These are phyloP conservation scores for Plagodis pulveraria DNA, from an alignment of 2,888 invertebrate genomes.

Conservation along the genomic window DNA sequence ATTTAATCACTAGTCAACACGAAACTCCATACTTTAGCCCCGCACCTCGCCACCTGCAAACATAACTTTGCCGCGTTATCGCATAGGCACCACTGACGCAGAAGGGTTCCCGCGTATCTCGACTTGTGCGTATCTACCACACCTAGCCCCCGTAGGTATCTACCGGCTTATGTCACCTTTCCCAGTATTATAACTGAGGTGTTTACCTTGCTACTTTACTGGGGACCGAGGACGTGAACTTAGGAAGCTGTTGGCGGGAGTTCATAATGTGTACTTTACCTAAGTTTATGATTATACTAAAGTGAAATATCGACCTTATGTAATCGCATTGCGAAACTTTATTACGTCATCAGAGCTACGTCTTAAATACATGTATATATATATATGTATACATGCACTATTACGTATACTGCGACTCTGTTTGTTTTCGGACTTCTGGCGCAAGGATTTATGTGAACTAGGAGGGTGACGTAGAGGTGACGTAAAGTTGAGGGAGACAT, in stretches of 20 bases:
- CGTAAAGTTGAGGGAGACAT: slow-evolving; percentile 25
- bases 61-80: slow-evolving; percentile 5
- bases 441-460: slow-evolving; percentile 21
- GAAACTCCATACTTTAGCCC: not conserved
- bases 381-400: no score
- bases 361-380: not conserved
- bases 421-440: slow-evolving; percentile 13
- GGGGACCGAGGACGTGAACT: slow-evolving; percentile 1
- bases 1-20: no score
- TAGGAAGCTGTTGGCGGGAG: slow-evolving; percentile 6
- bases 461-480: slow-evolving; percentile 12
- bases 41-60: slow-evolving; percentile 4
- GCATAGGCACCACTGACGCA: slow-evolving; percentile 2
- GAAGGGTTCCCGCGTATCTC: slow-evolving; percentile 13
- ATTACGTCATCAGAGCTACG: no score
- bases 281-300: no score
- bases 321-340: no score
- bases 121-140: slow-evolving; percentile 13
- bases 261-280: not conserved
- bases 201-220: slow-evolving; percentile 19
- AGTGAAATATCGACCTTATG: no score
- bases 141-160: not conserved
- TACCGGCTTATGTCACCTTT: slow-evolving; percentile 23
- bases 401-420: not conserved
- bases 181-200: slow-evolving; percentile 10